Evolutionary conservation across 2,113 vertebrate genomes (phyloP).

Genomic region (Amblyornis subalaris): DNA sequence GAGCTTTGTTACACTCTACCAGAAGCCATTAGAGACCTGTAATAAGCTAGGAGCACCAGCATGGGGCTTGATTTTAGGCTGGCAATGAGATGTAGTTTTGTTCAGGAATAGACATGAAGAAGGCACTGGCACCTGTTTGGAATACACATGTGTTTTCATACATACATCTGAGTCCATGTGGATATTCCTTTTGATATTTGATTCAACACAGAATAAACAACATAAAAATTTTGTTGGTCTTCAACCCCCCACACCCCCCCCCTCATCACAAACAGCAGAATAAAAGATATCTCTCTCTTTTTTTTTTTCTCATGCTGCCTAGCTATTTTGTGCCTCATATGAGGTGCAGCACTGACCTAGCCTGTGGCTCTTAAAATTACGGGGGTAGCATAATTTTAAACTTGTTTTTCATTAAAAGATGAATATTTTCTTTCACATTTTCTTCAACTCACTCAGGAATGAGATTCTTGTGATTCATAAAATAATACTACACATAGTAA

Average conservation of each 20-base stretch:
- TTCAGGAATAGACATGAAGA: neutral
- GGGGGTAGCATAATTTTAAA: neutral
- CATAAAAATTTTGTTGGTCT: neutral
- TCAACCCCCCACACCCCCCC: rapidly evolving
- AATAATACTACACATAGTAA: neutral
- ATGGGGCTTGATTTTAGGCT: neutral
- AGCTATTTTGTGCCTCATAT: neutral
- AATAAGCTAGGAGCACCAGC: conserved; percentile 7
- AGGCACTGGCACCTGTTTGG: neutral
- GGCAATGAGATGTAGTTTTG: neutral
- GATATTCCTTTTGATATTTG: neutral
- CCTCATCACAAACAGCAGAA: neutral
- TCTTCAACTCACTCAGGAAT: neutral
- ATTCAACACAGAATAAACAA: neutral
- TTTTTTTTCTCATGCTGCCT: neutral
- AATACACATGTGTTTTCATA: neutral
- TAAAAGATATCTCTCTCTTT: neutral
- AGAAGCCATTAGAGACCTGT: conserved; percentile 6
- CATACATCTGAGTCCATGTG: neutral
- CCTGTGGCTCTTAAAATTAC: neutral
- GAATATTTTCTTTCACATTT: neutral
- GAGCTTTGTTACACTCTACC: conserved; percentile 16
- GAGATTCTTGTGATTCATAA: neutral
- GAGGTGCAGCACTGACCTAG: neutral
- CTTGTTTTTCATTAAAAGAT: neutral